phyloP scores from a whole-genome alignment of 2,888 invertebrate genomes.

The Lasioglossum morio region DNA sequence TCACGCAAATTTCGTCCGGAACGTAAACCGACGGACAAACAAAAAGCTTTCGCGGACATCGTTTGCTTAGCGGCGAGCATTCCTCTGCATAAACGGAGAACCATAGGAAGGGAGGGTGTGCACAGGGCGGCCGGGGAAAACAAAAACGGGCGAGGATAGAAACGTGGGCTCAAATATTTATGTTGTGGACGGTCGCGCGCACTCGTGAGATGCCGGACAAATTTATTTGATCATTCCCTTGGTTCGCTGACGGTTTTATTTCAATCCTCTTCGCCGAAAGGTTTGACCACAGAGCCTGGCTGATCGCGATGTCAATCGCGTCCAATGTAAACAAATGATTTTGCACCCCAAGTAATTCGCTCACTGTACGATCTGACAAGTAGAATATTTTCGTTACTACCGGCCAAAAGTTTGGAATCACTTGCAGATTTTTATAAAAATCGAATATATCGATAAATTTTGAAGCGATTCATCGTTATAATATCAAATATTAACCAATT shows the following conservation, averaged over 20 bases:
- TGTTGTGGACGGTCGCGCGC: background rate
- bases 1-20: background rate
- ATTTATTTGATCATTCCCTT: background rate
- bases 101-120: background rate
- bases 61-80: constrained; percentile 1
- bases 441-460: too few species aligned
- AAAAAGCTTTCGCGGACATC: background rate
- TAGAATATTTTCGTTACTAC: background rate
- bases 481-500: too few species aligned
- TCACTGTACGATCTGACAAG: background rate
- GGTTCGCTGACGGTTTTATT: background rate
- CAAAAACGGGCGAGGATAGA: background rate
- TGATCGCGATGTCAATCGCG: background rate
- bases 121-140: background rate
- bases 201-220: background rate
- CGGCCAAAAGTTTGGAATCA: too few species aligned
- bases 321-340: background rate
- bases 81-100: background rate
- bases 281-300: background rate
- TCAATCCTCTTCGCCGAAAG: background rate
- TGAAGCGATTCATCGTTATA: too few species aligned
- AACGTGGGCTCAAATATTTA: background rate
- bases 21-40: background rate
- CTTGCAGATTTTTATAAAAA: too few species aligned
- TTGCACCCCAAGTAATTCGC: background rate